Evolutionary conservation across 2,113 vertebrate species (phyloP).

Genomic region (Hymenochirus boettgeri): DNA sequence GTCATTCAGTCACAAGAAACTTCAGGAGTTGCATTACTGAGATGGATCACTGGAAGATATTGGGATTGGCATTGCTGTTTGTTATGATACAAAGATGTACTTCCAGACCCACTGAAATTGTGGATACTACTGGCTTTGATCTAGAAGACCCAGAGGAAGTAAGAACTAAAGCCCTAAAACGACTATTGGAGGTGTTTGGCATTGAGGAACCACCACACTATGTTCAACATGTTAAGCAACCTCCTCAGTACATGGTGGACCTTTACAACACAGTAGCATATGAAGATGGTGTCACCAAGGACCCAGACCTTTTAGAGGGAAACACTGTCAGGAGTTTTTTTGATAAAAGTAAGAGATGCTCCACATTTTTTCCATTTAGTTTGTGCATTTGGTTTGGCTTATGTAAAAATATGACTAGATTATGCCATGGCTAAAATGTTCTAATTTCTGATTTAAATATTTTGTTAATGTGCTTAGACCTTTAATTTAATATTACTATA

Average conservation of each 20-base stretch:
- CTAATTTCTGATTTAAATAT: too few relatives aligned
- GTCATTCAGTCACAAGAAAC: slow-evolving; percentile 10
- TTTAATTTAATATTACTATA: too few relatives aligned
- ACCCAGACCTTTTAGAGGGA: slow-evolving; percentile 74
- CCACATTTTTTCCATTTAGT: too few relatives aligned
- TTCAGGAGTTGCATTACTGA: slow-evolving; percentile 5
- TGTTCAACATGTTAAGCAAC: slow-evolving; percentile 62
- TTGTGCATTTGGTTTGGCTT: too few relatives aligned
- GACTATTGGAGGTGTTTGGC: slow-evolving; percentile 82
- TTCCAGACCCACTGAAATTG: slow-evolving; percentile 26
- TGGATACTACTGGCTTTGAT: slow-evolving; percentile 41
- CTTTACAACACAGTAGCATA: slow-evolving; percentile 81
- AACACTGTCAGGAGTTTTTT: slow-evolving; percentile 88
- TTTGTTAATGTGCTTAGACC: too few relatives aligned
- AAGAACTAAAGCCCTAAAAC: slow-evolving; percentile 72
- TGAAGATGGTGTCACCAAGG: slow-evolving; percentile 79
- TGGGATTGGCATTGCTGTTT: slow-evolving; percentile 38
- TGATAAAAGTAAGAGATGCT: slow-evolving; percentile 72
- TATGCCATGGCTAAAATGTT: too few relatives aligned
- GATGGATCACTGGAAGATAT: slow-evolving; percentile 37
- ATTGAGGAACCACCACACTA: slow-evolving; percentile 73
- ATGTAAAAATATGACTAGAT: too few relatives aligned
- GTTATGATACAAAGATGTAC: slow-evolving; percentile 14
- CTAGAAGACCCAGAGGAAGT: slow-evolving; percentile 48
- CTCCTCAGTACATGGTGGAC: slow-evolving; percentile 89